Evolutionary conservation across 1,140 invertebrate species (phyloP).

Genomic region (Magallana ariakensis): DNA sequence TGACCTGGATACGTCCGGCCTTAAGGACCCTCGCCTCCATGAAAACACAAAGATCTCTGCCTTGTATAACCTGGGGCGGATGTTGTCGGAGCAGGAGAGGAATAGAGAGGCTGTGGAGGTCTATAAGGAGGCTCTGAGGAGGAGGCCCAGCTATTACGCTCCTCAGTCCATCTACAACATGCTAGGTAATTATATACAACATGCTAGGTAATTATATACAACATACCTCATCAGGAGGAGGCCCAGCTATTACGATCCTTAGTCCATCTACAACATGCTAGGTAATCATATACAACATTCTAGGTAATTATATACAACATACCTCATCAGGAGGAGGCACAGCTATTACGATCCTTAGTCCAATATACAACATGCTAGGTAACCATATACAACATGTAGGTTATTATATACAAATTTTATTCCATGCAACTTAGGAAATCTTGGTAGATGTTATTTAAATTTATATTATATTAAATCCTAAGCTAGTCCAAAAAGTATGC

Average conservation of each 20-base stretch:
- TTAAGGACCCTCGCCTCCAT: constrained; percentile 94
- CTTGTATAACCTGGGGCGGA: constrained; percentile 92
- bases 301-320: background rate
- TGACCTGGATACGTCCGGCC: constrained; percentile 89
- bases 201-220: background rate
- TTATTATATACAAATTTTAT: constrained; percentile 61
- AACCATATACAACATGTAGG: constrained; percentile 72
- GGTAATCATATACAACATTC: constrained; percentile 75
- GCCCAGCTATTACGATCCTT: too few species aligned
- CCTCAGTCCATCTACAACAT: constrained; percentile 92
- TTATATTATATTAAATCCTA: too few species aligned
- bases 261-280: background rate
- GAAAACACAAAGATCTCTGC: constrained; percentile 94
- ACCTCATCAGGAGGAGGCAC: too few species aligned
- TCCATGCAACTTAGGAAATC: too few species aligned
- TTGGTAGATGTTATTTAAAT: too few species aligned
- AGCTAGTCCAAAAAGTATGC: too few species aligned
- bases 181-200: constrained; percentile 81
- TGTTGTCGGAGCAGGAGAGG: constrained; percentile 92
- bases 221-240: too few species aligned
- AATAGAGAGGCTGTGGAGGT: constrained; percentile 90
- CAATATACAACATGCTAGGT: constrained; percentile 78
- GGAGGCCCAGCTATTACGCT: constrained; percentile 89
- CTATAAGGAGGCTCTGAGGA: constrained; percentile 91
- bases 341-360: too few species aligned